phyloP scores from a whole-genome alignment of 2,797 vertebrate species.

The Cryptoprocta ferox region DNA sequence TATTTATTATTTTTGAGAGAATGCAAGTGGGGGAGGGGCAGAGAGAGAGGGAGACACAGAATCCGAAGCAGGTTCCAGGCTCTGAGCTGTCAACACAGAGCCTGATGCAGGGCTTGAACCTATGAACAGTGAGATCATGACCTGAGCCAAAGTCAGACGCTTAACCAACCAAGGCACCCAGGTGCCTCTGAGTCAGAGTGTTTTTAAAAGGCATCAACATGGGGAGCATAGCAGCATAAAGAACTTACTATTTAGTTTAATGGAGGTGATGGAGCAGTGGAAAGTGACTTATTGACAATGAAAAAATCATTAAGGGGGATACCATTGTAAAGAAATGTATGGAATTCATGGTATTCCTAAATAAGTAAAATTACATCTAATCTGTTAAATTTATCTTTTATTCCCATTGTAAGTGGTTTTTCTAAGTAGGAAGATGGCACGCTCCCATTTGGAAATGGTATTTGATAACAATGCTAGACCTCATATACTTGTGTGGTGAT shows the following conservation, averaged over 20 bases:
- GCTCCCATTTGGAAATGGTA: neutral
- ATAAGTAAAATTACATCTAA: neutral
- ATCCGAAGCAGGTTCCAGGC: too few relatives aligned
- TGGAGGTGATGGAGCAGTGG: neutral
- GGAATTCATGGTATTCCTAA: neutral
- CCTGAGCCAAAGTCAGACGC: too few relatives aligned
- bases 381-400: neutral
- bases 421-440: neutral
- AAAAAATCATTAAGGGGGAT: neutral
- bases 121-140: too few relatives aligned
- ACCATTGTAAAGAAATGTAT: neutral
- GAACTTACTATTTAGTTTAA: neutral
- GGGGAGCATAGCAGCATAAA: neutral
- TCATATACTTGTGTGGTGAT: neutral
- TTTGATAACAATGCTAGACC: too few relatives aligned
- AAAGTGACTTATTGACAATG: neutral
- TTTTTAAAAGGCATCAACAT: neutral
- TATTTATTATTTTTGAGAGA: too few relatives aligned
- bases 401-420: neutral
- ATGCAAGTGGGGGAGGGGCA: too few relatives aligned
- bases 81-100: too few relatives aligned
- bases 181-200: too few relatives aligned
- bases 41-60: too few relatives aligned
- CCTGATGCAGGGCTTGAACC: too few relatives aligned
- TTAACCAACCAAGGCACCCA: too few relatives aligned